Evolutionary conservation across 2,888 invertebrate genomes (phyloP), one percentile per base, ranked within the genome.

Genomic region (Steinernema hermaphroditum): DNA sequence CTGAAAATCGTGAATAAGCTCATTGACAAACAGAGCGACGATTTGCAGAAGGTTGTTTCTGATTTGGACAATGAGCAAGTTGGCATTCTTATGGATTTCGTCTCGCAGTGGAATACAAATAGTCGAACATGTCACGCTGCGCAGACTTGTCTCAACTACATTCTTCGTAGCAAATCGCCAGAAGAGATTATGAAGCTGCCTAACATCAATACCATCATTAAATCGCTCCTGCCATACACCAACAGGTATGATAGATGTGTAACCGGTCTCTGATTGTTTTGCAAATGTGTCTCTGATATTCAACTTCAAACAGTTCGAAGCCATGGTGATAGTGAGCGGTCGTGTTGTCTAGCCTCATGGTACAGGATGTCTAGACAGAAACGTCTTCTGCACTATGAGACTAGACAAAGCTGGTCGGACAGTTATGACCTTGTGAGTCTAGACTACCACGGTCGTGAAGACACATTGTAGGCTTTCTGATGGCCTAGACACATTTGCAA

Each of bases 101-200:
- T 80, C 0, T 76, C 82, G 2, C 80, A 82, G 73, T 85, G 85
- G 85, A 85, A 85, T 74, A 85, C 85, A 1, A 85, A 85, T 72
- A 81, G 77, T 9, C 74, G 79, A 24, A 82, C 79, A n/a, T 80
- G 79, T 43, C 62, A 83, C 76, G 74, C 77, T 16, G 80, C 80
- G n/a, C 85, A 85, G 72, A 73, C 74, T 24, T 80, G 81, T 0
- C 71, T 85, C 46, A 80, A 80, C 74, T 76, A 75, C 43, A 74
- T 85, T 12, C 74, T 85, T n/a, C 72, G 74, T 16, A 74, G 74
- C 34, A 41, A 78, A 6, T 73, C 76, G 0, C 84, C 84, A 4
- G 77, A 81, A 27, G 72, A 81, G 12, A 69, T 85, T 0, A 68
- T 83, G 49, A 50, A 75, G 37, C 62, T 84, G 71, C 82, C 84